These are phyloP conservation scores for Pachyuromys duprasi DNA, from an alignment of 2,797 vertebrate genomes.

Conservation along the genomic window DNA sequence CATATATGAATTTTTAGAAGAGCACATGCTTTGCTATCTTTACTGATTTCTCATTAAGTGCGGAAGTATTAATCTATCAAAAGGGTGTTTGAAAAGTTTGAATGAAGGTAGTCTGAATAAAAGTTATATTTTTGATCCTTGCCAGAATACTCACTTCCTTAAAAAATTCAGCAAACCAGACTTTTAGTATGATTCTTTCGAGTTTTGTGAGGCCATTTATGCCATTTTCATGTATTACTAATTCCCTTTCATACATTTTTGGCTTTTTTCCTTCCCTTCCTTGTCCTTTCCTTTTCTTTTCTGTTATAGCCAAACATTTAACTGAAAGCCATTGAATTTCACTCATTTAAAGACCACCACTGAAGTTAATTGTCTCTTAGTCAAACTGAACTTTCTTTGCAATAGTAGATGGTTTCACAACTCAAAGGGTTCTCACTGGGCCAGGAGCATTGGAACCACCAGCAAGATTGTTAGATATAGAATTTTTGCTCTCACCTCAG, in stretches of 20 bases:
- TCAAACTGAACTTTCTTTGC: neutral
- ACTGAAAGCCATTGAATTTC: neutral
- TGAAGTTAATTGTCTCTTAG: neutral
- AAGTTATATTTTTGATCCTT: neutral
- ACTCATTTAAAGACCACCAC: neutral
- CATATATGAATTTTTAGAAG: conserved; percentile 43
- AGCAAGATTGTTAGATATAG: neutral
- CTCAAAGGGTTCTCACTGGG: neutral
- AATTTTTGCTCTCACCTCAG: neutral
- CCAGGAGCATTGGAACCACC: fast-evolving
- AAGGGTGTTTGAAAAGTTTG: conserved; percentile 7
- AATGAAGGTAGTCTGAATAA: neutral
- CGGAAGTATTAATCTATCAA: conserved; percentile 7
- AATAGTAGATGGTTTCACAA: neutral
- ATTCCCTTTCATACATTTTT: neutral
- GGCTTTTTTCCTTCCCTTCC: too few species aligned
- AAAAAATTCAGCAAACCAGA: neutral
- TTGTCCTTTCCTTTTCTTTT: conserved; percentile 25
- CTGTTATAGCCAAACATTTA: conserved; percentile 20
- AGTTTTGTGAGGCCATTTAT: conserved; percentile 5
- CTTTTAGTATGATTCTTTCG: neutral
- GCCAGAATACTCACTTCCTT: neutral
- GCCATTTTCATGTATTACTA: conserved; percentile 34
- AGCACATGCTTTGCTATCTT: neutral
- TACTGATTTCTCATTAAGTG: conserved; percentile 3